Base-by-base conservation (phyloP, 2,888 invertebrate species). In the Hedychridium roseum region DNA sequence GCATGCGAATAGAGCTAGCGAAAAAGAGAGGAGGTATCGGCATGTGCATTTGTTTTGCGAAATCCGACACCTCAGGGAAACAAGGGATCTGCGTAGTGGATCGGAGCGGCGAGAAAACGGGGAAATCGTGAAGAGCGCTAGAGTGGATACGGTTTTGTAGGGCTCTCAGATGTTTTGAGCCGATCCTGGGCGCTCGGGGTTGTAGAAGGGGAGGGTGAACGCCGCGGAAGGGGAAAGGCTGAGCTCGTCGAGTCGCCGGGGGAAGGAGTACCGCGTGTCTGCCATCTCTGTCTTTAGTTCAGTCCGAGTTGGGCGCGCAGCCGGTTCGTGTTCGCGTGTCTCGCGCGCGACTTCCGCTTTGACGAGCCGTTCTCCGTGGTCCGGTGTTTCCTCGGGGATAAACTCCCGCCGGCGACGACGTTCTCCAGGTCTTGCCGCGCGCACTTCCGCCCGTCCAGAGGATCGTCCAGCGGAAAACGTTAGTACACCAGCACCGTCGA, bases 271-370 rank as follows among this genome's bases (percentile, higher is more conserved):
- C 58, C 58, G 63, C 55, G 64, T 60, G 60, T 64, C 57, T 63
- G 54, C 64, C 62, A 50, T 58, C 66, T 64, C 63, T 63, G 63
- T 67, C 62, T 58, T 62, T 32, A 50, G 65, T 58, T 68, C 56
- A 71, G 70, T 73, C 62, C 57, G 68, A 68, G 71, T 68, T 72
- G 66, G 71, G 64, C 74, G 68, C 63, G 71, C 69, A 55, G 65
- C 64, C 68, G 70, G 68, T 71, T 62, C 57, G 66, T 63, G 57
- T 57, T 57, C 39, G 48, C 40, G 49, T 44, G 45, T 48, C 31
- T 27, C 43, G 51, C 41, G 52, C 41, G 45, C 50, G 48, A 36
- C 43, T 54, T 53, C 41, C 38, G 49, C 42, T 34, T 42, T 53
- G 40, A 54, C 50, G 40, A 44, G 23, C 38, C 27, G 45, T 41